Evolutionary conservation across 2,797 vertebrate genomes (phyloP), one percentile per base, ranked within the genome.

Genomic region (Cryptoblepharus egeriae): DNA sequence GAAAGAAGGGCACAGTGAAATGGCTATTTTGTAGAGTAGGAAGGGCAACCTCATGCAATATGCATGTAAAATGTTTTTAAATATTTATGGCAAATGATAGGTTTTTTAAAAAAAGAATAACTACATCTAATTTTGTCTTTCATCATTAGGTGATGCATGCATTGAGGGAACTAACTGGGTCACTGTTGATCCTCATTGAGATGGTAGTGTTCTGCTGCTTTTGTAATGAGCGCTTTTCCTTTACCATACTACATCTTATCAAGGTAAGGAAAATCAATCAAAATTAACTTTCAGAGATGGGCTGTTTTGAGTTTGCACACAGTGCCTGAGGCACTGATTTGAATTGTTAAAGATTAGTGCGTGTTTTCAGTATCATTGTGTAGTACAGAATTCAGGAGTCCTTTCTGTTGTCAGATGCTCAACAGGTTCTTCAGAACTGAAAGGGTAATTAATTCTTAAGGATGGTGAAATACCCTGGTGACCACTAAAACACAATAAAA

Each of bases 191-290:
- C 6, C 97, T 99, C 86, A 98, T 98, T 0, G 97, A 99, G 93
- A 99, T 99, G 98, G 95, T 98, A 92, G 98, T 97, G 24, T 98
- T 96, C 95, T 97, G 97, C 95, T 98, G 97, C 12, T 98, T 97
- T 94, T 99, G 98, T 88, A 99, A 99, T 0, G 98, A 99, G 92
- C 96, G 95, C 37, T 99, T 99, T 87, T 99, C 98, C 82, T 96
- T 98, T 87, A 97, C 96, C 3, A 92, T 97, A 90, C 95, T 99
- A 88, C 98, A 98, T 85, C 93, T 98, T 90, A 97, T 99, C 77
- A 99, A 99, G 97, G 99, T 99, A 94, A 77, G 28, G n/a, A n/a
- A 80, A 76, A 69, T 28, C 3, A 32, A 2, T 45, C 12, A 77
- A 49, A 24, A 20, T 35, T 39, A 61, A 10, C n/a, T 49, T 79